A percentile compares a stretch with the other conserved stretches of the same genome.
Conservation (phyloP, 2,797 vertebrate genomes). For the Microctenopoma lineatum region DNA sequence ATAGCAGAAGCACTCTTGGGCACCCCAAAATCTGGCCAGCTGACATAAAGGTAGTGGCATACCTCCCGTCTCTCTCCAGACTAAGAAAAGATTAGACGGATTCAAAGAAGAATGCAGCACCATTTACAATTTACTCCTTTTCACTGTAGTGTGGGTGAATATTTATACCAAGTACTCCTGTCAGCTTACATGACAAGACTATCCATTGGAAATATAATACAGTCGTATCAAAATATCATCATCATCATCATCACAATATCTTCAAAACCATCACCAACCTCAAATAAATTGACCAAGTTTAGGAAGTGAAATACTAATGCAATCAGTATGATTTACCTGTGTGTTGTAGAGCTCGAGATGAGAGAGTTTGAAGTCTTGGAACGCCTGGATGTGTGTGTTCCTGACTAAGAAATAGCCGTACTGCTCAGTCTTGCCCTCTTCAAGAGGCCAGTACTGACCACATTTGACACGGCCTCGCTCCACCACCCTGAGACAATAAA, state of each 20-base stretch:
- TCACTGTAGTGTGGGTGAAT: not conserved
- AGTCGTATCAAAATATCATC: no score
- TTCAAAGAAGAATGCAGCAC: not conserved
- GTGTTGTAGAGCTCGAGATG: conserved; percentile 87
- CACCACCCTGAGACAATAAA: conserved; percentile 81
- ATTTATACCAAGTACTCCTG: not conserved
- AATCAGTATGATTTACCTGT: conserved; percentile 72
- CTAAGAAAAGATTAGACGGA: conserved; percentile 53
- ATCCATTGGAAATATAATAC: not conserved
- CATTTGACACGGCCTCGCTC: conserved; percentile 89
- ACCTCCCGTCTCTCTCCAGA: conserved; percentile 86
- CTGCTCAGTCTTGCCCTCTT: conserved; percentile 83
- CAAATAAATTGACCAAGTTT: not conserved
- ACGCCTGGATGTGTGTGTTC: conserved; percentile 84
- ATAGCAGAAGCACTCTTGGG: conserved; percentile 90
- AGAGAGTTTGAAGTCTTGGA: conserved; percentile 88
- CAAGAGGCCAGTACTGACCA: conserved; percentile 90
- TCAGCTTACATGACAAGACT: not conserved
- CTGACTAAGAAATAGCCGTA: conserved; percentile 84
- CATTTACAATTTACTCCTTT: not conserved
- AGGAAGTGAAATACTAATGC: not conserved
- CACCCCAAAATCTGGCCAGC: conserved; percentile 91
- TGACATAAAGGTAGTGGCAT: conserved; percentile 89
- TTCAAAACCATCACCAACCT: not conserved
- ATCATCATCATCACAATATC: not conserved